Percentiles rank a stretch among this genome's conserved stretches.
phyloP scores from a whole-genome alignment of 2,888 invertebrate species.

The Linnaemya tessellans region DNA sequence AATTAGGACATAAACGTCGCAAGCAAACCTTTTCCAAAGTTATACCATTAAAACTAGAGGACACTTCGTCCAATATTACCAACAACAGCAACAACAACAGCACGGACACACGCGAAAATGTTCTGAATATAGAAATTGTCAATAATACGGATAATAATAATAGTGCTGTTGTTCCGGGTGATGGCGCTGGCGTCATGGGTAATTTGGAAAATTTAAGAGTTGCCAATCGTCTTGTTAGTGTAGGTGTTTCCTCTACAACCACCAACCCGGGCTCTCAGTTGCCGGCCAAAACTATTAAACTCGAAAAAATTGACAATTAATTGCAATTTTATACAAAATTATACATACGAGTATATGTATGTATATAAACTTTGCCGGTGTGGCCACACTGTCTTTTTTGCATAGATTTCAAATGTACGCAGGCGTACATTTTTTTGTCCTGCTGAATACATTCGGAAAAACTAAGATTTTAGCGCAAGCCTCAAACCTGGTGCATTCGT shows the following conservation, averaged over 20 bases:
- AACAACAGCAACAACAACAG: slow-evolving; percentile 12
- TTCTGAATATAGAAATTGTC: slow-evolving; percentile 77
- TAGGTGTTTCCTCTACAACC: slow-evolving; percentile 47
- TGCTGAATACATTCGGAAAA: background rate
- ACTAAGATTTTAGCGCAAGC: too few relatives aligned
- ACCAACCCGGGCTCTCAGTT: slow-evolving; percentile 46
- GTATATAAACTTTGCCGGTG: too few relatives aligned
- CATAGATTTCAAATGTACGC: slow-evolving; percentile 1
- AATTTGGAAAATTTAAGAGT: slow-evolving; percentile 54
- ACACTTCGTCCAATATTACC: slow-evolving; percentile 28
- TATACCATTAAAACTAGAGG: slow-evolving; percentile 69
- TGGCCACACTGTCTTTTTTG: background rate
- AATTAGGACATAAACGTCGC: slow-evolving; percentile 74
- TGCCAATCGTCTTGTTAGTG: slow-evolving; percentile 62
- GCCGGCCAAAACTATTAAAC: slow-evolving; percentile 78
- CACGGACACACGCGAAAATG: slow-evolving; percentile 38
- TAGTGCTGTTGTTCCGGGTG: slow-evolving; percentile 19
- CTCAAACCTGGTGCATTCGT: too few relatives aligned
- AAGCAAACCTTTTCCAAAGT: slow-evolving; percentile 74
- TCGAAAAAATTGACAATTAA: slow-evolving; percentile 78
- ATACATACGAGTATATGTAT: too few relatives aligned
- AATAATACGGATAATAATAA: slow-evolving; percentile 68
- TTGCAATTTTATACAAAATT: slow-evolving; percentile 17
- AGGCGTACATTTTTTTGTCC: background rate
- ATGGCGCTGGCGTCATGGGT: slow-evolving; percentile 62